Evolutionary conservation across 2,797 vertebrate species (phyloP), one percentile per base, ranked within the genome.

Genomic region (Poecile montanus): DNA sequence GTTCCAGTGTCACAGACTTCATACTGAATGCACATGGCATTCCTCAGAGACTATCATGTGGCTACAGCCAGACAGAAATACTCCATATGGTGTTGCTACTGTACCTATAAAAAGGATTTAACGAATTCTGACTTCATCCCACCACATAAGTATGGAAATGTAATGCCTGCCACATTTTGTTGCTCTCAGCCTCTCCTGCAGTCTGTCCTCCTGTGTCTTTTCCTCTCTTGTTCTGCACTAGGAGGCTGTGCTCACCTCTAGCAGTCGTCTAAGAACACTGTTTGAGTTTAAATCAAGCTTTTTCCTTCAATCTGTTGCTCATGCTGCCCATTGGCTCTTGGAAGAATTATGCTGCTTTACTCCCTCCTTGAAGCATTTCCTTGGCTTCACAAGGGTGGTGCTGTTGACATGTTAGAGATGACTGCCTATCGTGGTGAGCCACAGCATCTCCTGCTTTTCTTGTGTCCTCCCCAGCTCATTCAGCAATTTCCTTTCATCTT

Each of bases 51-150:
- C 50, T 40, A 56, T 58, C 67, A 82, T 60, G 68, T 79, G 92
- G 81, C 77, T 40, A 27, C 21, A 61, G 72, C 42, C 84, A 93
- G 81, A 82, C 84, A 89, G 92, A 85, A 94, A 73, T 89, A 85
- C 75, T 92, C 93, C 93, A 89, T 96, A 95, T 95, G 92, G 87
- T 91, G 75, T 73, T 95, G 94, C 85, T 88, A 89, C 75, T 3
- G 21, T 72, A 79, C 89, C 91, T 94, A 95, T 92, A 96, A 94
- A 95, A 96, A 95, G 87, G 36, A 48, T 89, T 60, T 96, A 93
- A 95, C n/a, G n/a, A 92, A 95, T 95, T 96, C 92, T 92, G 91
- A 95, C 89, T 92, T 93, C 92, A 95, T 84, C n/a, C 45, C 2
- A 0, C 42, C 80, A n/a, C 74, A 70, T 7, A 75, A 72, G 68